Evolutionary conservation across 2,113 vertebrate species (phyloP), one percentile per base, ranked within the genome.

Genomic region (Rousettus leschenaultii): DNA sequence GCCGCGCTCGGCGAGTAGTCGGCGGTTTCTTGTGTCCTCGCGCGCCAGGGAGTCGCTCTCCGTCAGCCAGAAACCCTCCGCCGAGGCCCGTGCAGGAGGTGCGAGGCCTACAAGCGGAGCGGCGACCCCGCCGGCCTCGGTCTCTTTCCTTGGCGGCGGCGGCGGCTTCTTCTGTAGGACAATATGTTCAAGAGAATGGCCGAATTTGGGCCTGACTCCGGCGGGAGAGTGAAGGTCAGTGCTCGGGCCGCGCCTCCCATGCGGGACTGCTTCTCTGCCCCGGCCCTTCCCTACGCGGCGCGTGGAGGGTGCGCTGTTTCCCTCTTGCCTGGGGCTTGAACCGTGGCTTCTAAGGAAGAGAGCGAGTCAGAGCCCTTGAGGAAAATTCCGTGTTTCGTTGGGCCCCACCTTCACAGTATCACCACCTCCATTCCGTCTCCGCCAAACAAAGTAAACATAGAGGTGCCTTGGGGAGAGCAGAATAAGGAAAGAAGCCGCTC

Each of bases 191-290:
- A 99, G 98, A 99, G 99, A 99, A 99, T 99, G 99, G 99, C 99
- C 96, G 99, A 99, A 99, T 99, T 99, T 98, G 99, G 99, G 98
- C 99, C 99, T 99, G 99, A 99, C 99, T 99, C 99, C 92, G 99
- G 99, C 89, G 99, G 99, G 65, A 98, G 99, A 98, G 99, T 99
- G 70, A 99, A 99, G 99, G 99, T 99, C 95, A 95, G 97, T 94
- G 14, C 6, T 30, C 38, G 86, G n/a, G 10, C 12, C 30, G 26
- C 59, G 43, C 40, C 63, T 33, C 38, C 30, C 15, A 10, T 10
- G 22, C 2, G 53, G 5, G 22, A 30, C 40, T 1, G 35, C 38
- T 48, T 38, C 24, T 66, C 33, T 33, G 16, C 22, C 14, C 35
- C 4, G 18, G 45, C 24, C 15, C 7, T 28, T 21, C n/a, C 14